Evolutionary conservation across 2,888 invertebrate species (phyloP), one percentile per base, ranked within the genome.

Genomic region (Hypolimnas misippus): DNA sequence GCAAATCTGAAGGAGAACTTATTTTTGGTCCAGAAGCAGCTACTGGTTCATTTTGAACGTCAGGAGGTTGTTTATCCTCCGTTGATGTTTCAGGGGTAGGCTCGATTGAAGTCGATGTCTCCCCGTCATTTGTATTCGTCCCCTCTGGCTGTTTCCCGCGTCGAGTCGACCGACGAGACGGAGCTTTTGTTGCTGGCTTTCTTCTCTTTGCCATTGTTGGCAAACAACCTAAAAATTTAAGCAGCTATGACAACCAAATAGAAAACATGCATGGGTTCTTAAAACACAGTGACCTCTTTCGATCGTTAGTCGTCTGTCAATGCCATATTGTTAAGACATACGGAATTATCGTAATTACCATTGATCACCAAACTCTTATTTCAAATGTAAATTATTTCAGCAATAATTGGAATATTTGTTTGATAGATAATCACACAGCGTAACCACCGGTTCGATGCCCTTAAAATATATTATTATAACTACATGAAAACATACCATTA

Each of bases 181-280:
- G 77, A 33, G 83, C 73, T 72, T 82, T 85, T 29, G 82, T 67
- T 64, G 84, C 78, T 74, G 86, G 81, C 81, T 89, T 91, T 77
- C 84, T 88, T 76, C 83, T 84, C 79, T 88, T 91, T 70, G 89
- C 90, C 90, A 90, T 91, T 73, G 75, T 76, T 76, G 72, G 76
- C 79, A 75, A 80, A 76, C 76, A 79, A 86, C 79, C 87, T 88
- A 78, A 60, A 69, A 60, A 64, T 44, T 35, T 10, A 69, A 73
- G 73, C 33, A 65, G 69, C 62, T 71, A 72, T 66, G 71, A 70
- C 58, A 67, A 71, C 66, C 38, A 53, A 46, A 17, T 51, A 58
- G 56, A 54, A 66, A 69, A 71, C 70, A 69, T 67, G 70, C 69
- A 49, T 60, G 19, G 53, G 44, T 62, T 60, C 57, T 62, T 49